Base-by-base conservation (phyloP, 2,888 invertebrate genomes). In the Chloroclystis v-ata region DNA sequence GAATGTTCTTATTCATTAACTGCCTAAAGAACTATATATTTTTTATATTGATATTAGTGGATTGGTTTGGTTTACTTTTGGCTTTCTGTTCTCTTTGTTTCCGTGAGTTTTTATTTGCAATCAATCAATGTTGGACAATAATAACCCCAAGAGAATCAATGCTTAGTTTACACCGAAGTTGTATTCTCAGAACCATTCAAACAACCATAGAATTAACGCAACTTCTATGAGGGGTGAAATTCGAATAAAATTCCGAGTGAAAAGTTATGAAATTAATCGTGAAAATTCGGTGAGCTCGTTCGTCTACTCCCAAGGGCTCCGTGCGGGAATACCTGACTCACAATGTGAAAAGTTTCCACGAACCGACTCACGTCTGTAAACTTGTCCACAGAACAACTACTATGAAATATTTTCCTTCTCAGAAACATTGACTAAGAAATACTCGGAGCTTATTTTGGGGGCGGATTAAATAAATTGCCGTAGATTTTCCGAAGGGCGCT, bases 181-280 rank as follows among this genome's bases (percentile, higher is more conserved):
- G n/a, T n/a, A n/a, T n/a, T n/a, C n/a, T n/a, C n/a, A n/a, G 20
- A 20, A 20, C 20, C 20, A 4, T 20, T 20, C 20, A 20, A 20
- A 20, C 20, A 20, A 20, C 20, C 20, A 4, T 20, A 20, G 20
- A 20, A 20, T 20, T 20, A 20, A 20, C 8, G 25, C 26, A 40
- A 43, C 39, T 24, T 20, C 28, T 49, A 30, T 45, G 13, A 37
- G 39, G 28, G 8, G 26, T 30, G 45, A 46, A 48, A 46, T 57
- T 50, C 62, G 61, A 69, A 70, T 65, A 69, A 66, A 65, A 64
- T 68, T 63, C 63, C 63, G 54, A 60, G 63, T 64, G 65, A 60
- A 68, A 72, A 72, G 67, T 73, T 76, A 64, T 61, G 57, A 62
- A 72, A 78, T 77, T 75, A 75, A 75, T 76, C 65, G 67, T 47